These are phyloP conservation scores for Rissa tridactyla DNA, from an alignment of 2,113 vertebrate genomes.

Conservation along the genomic window DNA sequence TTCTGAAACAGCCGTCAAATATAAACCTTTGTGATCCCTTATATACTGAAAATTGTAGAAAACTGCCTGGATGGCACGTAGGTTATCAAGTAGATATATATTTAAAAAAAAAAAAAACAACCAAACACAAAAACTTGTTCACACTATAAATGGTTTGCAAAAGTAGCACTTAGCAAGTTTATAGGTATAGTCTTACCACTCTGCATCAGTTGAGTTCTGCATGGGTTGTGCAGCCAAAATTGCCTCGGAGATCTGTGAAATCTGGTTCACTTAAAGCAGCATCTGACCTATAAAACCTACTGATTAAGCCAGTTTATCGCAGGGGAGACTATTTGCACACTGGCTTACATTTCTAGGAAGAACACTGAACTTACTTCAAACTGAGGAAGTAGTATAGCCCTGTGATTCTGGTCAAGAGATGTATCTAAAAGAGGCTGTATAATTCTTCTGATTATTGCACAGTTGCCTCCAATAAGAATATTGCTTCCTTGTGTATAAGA, in stretches of 20 bases:
- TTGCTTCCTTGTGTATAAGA: neutral
- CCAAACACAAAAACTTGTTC: neutral
- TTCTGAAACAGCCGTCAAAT: neutral
- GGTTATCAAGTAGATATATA: neutral
- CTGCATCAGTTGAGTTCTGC: neutral
- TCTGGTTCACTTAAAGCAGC: neutral
- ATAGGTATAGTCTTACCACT: neutral
- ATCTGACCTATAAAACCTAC: neutral
- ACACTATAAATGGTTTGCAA: neutral
- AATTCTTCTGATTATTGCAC: neutral
- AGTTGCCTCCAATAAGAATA: neutral
- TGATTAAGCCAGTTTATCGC: rapidly evolving
- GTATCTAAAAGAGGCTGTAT: neutral
- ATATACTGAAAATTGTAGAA: neutral
- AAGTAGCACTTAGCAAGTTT: neutral
- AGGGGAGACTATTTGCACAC: neutral
- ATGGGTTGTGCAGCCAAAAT: neutral
- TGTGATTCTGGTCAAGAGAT: neutral
- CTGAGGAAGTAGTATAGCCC: neutral
- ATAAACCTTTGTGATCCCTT: neutral
- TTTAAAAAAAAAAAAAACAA: neutral
- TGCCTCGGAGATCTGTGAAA: neutral
- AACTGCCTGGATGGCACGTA: neutral
- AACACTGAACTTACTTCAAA: neutral
- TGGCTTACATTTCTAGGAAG: neutral